Conservation (phyloP, 2,113 vertebrate genomes). For the Microcebus murinus region DNA sequence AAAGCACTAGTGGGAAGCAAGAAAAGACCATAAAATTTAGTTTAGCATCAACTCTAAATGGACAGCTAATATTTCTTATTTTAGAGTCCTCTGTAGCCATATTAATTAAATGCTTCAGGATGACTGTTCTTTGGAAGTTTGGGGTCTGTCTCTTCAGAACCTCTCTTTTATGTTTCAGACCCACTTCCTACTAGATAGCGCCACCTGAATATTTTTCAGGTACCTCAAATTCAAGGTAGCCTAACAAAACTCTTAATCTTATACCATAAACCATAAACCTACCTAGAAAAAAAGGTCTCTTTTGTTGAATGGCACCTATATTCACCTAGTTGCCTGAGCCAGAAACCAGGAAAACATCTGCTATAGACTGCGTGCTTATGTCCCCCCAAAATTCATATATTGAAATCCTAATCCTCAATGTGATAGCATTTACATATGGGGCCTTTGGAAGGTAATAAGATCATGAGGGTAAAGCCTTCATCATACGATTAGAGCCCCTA, state of each 20-base stretch:
- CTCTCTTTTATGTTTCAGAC: not conserved
- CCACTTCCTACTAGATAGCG: not conserved
- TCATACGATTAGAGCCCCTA: not conserved
- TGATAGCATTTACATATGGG: not conserved
- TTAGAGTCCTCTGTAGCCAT: not conserved
- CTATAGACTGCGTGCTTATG: not conserved
- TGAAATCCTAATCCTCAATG: not conserved
- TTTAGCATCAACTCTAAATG: not conserved
- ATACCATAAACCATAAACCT: not conserved
- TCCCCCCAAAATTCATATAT: not conserved
- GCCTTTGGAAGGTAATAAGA: not conserved
- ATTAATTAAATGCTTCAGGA: not conserved
- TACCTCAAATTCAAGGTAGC: not conserved
- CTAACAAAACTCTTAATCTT: not conserved
- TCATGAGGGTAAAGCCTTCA: not conserved
- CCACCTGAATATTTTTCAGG: not conserved
- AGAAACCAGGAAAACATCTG: not conserved
- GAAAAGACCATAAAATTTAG: slow-evolving; percentile 9
- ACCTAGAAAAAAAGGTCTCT: not conserved
- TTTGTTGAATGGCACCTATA: not conserved
- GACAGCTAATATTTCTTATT: not conserved
- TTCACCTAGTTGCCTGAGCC: not conserved
- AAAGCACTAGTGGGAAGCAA: not conserved
- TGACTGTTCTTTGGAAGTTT: not conserved
- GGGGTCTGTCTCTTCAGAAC: not conserved